Evolutionary conservation across 1,140 invertebrate species (phyloP).

Genomic region (Papilio machaon): DNA sequence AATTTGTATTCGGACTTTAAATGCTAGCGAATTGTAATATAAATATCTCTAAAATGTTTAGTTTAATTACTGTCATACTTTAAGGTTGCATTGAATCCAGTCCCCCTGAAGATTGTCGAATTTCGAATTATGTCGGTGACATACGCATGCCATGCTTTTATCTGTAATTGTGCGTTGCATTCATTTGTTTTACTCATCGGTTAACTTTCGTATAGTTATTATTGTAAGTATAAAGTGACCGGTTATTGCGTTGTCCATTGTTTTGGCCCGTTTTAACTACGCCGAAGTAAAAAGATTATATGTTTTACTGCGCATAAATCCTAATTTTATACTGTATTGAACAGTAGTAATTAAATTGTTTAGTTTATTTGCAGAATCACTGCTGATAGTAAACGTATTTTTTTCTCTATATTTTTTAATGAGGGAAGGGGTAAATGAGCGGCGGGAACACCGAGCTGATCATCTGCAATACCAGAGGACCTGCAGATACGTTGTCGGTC

Average conservation of each 20-base stretch:
- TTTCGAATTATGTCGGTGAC: not conserved
- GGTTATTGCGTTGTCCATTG: constrained; percentile 24
- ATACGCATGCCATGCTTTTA: constrained; percentile 37
- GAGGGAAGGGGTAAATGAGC: no score
- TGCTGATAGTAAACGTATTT: no score
- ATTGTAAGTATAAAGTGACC: not conserved
- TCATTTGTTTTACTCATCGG: constrained; percentile 29
- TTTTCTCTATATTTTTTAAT: no score
- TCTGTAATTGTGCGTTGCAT: not conserved
- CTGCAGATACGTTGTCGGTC: no score
- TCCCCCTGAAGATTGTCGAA: not conserved
- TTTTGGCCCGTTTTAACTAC: constrained; percentile 7
- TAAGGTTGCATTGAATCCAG: not conserved
- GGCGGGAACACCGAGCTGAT: no score
- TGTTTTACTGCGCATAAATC: not conserved
- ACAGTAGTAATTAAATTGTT: not conserved
- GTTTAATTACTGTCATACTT: no score
- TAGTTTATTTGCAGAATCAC: no score
- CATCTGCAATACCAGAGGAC: no score
- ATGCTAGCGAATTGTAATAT: no score
- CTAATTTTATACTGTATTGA: not conserved
- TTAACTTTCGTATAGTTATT: constrained; percentile 4
- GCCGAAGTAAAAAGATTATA: not conserved
- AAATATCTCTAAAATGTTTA: no score
- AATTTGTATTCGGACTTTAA: not conserved